Base-by-base conservation (phyloP, 1,140 invertebrate species). In the Sycophaga agraensis region DNA sequence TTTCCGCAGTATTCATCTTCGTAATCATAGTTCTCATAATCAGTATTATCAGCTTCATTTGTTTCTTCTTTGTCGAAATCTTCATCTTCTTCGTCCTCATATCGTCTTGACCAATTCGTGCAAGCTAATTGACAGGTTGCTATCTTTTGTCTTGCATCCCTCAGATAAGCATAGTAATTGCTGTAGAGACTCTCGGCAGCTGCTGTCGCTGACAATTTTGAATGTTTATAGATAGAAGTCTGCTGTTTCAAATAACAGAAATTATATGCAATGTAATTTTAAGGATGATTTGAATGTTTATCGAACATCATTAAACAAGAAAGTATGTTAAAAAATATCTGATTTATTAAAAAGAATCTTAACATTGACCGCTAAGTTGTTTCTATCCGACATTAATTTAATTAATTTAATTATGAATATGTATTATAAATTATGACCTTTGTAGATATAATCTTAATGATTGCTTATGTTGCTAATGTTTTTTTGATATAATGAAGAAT, bases 81-180 rank as follows among this genome's bases (percentile, higher is more conserved):
- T 17, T 82, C n/a, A 84, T 56, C 45, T 3, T 54, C 35, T 11
- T 62, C 61, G 16, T 48, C 46, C 70, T 91, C 86, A 69, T 94
- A 95, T 17, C 81, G 84, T 58, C 86, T 88, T 8, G 84, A 88
- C 95, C 95, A 97, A 48, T 82, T 82, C 0, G 76, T 71, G 70
- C 91, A 94, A 0, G 91, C 91, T 12, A 85, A 77, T 45, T 85
- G 83, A 75, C 91, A 91, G 7, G 85, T 81, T 21, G 84, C 82
- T 34, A 97, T 91, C 72, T 88, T 88, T 66, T 86, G 84, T 59
- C 89, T 82, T 2, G 93, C 92, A 72, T 94, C 92, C 68, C 87
- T 87, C 14, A 97, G 80, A 74, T 92, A 93, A 7, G 89, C 89
- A 73, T 91, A 89, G 73, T 91, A 91, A 79, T 92, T 92, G 17